phyloP scores from a whole-genome alignment of 2,797 vertebrate genomes.

The Threskiornis aethiopicus region DNA sequence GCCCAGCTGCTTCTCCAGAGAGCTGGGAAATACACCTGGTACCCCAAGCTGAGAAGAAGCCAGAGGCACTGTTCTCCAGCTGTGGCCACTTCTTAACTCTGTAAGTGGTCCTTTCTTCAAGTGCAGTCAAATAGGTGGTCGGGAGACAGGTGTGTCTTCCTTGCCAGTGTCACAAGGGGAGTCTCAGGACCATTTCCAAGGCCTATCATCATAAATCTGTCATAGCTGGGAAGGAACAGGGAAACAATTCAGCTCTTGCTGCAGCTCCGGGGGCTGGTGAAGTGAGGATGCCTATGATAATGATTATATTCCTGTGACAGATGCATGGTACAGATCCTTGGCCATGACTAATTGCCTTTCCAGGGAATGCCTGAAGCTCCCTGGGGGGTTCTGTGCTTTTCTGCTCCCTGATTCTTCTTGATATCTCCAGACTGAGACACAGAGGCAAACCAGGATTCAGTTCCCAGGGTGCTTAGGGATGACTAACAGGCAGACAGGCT shows the following conservation, averaged over 20 bases:
- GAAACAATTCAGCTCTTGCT: not conserved
- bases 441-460: not conserved
- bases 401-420: not conserved
- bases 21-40: not conserved
- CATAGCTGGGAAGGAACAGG: not conserved
- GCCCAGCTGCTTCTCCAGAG: not conserved
- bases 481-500: not conserved
- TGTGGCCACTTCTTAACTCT: not conserved
- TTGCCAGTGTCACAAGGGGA: not conserved
- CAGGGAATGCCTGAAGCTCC: conserved; percentile 22
- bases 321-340: not conserved
- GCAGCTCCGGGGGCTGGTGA: not conserved
- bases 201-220: not conserved
- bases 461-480: not conserved
- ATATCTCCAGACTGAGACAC: not conserved
- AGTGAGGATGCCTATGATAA: conserved; percentile 2
- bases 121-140: not conserved
- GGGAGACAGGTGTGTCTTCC: not conserved
- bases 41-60: not conserved
- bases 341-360: conserved; percentile 37
- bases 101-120: not conserved
- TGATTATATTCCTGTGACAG: conserved; percentile 31
- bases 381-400: not conserved
- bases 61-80: not conserved
- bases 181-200: not conserved